Evolutionary conservation across 2,888 invertebrate genomes (phyloP).

Genomic region (Allolobophora icterica): DNA sequence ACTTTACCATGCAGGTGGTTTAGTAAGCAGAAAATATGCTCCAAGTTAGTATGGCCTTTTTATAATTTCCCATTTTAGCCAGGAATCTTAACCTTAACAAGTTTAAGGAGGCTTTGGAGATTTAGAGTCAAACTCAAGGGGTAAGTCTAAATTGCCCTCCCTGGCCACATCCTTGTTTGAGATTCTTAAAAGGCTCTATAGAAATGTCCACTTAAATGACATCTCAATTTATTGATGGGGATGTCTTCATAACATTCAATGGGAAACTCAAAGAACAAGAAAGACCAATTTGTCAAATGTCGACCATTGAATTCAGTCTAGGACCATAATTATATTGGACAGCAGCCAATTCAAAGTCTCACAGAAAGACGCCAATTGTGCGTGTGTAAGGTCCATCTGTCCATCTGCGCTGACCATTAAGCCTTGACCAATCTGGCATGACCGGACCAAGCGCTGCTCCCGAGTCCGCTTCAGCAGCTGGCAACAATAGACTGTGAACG

Average conservation of each 20-base stretch:
- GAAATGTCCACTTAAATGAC: neutral
- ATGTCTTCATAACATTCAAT: neutral
- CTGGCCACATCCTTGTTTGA: neutral
- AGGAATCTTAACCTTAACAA: neutral
- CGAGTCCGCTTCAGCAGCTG: neutral
- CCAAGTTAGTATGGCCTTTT: neutral
- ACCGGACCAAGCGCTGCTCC: neutral
- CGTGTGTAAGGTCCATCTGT: neutral
- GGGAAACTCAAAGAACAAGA: neutral
- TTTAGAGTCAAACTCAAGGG: neutral
- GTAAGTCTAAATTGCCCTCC: neutral
- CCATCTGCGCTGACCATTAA: constrained; percentile 2
- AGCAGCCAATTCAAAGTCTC: neutral
- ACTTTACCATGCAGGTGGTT: neutral
- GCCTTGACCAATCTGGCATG: neutral
- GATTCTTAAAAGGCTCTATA: neutral
- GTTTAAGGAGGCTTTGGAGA: neutral
- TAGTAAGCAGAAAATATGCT: neutral
- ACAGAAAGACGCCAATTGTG: neutral
- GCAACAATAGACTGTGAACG: neutral
- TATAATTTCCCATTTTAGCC: neutral
- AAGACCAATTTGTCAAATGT: neutral
- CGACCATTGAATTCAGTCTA: neutral
- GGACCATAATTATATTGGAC: neutral
- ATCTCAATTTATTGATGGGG: neutral